phyloP scores from a whole-genome alignment of 2,797 vertebrate species.

The Artibeus jamaicensis region DNA sequence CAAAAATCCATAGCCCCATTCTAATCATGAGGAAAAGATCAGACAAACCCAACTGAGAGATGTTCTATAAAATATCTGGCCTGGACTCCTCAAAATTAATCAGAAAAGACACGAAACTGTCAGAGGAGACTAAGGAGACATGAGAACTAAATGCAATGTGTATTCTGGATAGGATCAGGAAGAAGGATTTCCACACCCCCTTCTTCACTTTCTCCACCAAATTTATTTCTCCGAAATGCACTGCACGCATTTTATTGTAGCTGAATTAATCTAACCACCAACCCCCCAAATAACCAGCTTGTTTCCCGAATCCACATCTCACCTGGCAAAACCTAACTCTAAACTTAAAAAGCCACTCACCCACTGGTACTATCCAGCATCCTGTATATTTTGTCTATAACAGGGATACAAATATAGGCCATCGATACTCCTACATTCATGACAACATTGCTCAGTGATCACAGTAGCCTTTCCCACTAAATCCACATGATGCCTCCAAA shows the following conservation, averaged over 20 bases:
- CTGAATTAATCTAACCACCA: not conserved
- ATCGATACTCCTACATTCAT: not conserved
- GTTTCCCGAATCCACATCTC: not conserved
- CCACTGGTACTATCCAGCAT: not conserved
- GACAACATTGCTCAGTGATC: not conserved
- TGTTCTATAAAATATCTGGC: not conserved
- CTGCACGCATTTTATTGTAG: not conserved
- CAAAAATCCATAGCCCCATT: not conserved
- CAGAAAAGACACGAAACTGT: not conserved
- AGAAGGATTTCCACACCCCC: not conserved
- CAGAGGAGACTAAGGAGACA: not conserved
- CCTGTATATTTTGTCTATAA: not conserved
- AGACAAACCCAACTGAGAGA: slow-evolving; percentile 2
- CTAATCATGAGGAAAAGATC: not conserved
- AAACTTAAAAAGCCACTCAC: slow-evolving; percentile 50
- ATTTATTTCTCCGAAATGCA: not conserved
- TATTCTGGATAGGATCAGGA: not conserved
- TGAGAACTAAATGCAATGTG: not conserved
- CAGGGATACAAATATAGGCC: not conserved
- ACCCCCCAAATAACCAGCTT: not conserved
- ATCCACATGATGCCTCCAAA: not conserved
- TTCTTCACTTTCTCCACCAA: not conserved
- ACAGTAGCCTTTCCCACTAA: not conserved
- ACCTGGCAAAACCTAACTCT: slow-evolving; percentile 16
- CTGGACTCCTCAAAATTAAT: not conserved